These are phyloP conservation scores for Sesia apiformis DNA, from an alignment of 2,888 invertebrate genomes.

Conservation along the genomic window DNA sequence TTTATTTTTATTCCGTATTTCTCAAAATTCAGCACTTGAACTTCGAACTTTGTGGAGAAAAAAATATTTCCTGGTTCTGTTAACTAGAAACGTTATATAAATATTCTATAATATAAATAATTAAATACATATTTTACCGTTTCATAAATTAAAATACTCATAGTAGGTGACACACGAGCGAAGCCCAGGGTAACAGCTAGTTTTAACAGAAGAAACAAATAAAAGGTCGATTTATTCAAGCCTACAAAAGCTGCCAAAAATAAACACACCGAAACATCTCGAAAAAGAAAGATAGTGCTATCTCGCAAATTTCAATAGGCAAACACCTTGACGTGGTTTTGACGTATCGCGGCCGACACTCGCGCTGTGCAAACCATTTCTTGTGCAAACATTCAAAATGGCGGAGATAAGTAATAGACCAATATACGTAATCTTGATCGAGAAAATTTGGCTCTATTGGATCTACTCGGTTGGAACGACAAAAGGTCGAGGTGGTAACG, in stretches of 20 bases:
- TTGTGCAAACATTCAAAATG: conserved; percentile 24
- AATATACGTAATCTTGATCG: conserved; percentile 31
- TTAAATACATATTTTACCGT: too few relatives aligned
- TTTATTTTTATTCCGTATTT: too few relatives aligned
- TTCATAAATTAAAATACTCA: too few relatives aligned
- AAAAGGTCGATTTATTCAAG: neutral
- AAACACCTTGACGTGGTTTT: neutral
- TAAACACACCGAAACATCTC: neutral
- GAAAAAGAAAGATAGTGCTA: neutral
- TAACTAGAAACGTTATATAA: too few relatives aligned
- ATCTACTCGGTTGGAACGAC: conserved; percentile 30
- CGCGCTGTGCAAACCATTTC: conserved; percentile 14
- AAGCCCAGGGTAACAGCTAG: too few relatives aligned
- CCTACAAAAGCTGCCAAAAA: neutral
- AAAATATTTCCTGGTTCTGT: too few relatives aligned
- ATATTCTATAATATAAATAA: too few relatives aligned
- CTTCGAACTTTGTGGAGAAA: too few relatives aligned
- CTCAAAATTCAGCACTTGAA: too few relatives aligned
- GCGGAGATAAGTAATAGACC: conserved; percentile 36
- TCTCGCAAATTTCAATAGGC: neutral
- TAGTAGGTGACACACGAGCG: too few relatives aligned
- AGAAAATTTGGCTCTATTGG: conserved; percentile 35
- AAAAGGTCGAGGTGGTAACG: conserved; percentile 46
- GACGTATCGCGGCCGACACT: conserved; percentile 4
- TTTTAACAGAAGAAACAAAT: too few relatives aligned